A percentile compares a stretch with the other conserved stretches of the same genome.
phyloP scores from a whole-genome alignment of 2,888 invertebrate genomes.

The Sylvicola fuscatus region DNA sequence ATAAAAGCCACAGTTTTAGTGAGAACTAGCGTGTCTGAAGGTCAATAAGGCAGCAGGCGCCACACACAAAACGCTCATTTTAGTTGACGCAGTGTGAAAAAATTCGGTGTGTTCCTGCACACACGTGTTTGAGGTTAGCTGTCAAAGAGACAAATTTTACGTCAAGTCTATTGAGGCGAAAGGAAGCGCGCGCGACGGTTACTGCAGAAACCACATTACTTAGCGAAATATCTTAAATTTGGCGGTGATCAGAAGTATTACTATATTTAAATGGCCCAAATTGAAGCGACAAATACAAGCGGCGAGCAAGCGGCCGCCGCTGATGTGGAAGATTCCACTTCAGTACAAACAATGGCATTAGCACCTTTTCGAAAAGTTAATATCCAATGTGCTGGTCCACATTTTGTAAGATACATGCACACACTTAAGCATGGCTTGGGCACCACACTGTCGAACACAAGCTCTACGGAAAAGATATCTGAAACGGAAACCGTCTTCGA shows the following conservation, averaged over 20 bases:
- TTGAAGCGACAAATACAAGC: not conserved
- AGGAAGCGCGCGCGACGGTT: too few relatives aligned
- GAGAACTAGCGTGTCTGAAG: too few relatives aligned
- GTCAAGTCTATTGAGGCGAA: not conserved
- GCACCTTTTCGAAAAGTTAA: constrained; percentile 5
- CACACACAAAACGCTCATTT: not conserved
- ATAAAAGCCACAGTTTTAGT: too few relatives aligned
- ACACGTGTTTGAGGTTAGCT: constrained; percentile 6
- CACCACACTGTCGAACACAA: constrained; percentile 7
- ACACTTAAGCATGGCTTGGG: constrained; percentile 5
- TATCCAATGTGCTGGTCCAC: constrained; percentile 8
- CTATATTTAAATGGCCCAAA: not conserved
- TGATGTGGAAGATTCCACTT: too few relatives aligned
- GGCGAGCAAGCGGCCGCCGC: too few relatives aligned
- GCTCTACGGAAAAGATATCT: constrained; percentile 7
- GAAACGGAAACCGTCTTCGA: constrained; percentile 27
- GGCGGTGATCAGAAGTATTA: not conserved
- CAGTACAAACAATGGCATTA: not conserved
- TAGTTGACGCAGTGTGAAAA: not conserved
- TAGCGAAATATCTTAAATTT: too few relatives aligned
- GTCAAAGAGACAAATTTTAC: not conserved
- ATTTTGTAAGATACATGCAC: constrained; percentile 6
- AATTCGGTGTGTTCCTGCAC: too few relatives aligned
- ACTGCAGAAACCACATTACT: too few relatives aligned
- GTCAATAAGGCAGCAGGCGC: too few relatives aligned